phyloP scores from a whole-genome alignment of 2,113 vertebrate genomes.

The Capreolus pygargus region DNA sequence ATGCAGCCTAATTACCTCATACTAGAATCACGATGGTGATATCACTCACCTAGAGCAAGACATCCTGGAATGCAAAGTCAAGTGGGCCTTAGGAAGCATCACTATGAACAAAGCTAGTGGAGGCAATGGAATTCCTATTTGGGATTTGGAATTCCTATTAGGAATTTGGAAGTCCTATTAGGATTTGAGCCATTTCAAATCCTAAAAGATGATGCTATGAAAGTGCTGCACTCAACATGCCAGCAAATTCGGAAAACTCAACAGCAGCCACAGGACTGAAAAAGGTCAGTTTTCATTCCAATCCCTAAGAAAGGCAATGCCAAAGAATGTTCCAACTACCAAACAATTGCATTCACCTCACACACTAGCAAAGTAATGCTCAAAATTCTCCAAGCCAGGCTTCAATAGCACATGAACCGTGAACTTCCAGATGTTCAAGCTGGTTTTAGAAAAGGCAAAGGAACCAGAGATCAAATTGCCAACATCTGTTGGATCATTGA shows the following conservation, averaged over 20 bases:
- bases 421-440: background rate
- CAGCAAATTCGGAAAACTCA: background rate
- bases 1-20: background rate
- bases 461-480: background rate
- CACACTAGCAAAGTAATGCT: background rate
- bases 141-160: background rate
- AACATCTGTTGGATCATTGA: background rate
- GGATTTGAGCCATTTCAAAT: background rate
- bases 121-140: background rate
- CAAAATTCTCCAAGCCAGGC: background rate
- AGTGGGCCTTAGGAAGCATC: background rate
- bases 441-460: background rate
- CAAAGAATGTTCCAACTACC: background rate
- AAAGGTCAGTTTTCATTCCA: background rate
- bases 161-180: background rate
- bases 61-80: background rate
- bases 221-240: background rate
- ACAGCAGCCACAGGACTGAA: background rate
- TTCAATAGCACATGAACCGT: rapidly evolving
- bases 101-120: background rate
- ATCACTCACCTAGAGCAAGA: background rate
- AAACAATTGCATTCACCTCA: background rate
- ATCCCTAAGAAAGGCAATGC: background rate
- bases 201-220: background rate
- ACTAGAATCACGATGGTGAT: background rate